Evolutionary conservation across 2,888 invertebrate species (phyloP).

Genomic region (Euphydryas editha): DNA sequence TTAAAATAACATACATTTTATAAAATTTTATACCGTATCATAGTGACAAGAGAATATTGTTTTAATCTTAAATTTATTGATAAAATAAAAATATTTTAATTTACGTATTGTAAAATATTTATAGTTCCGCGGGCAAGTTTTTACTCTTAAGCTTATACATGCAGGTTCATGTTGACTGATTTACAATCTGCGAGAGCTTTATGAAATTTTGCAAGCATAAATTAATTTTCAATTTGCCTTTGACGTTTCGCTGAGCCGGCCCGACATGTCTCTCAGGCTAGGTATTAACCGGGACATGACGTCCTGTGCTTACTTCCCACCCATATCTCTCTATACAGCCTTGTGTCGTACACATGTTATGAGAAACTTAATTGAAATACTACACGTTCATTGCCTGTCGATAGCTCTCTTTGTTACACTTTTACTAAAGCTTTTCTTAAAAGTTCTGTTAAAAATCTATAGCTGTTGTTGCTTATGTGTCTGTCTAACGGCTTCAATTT

Average conservation of each 20-base stretch:
- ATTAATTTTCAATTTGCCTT: slow-evolving; percentile 84
- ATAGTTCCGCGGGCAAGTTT: slow-evolving; percentile 1
- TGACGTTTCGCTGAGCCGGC: slow-evolving; percentile 81
- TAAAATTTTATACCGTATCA: too few species aligned
- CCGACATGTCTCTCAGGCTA: slow-evolving; percentile 72
- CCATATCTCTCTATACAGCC: slow-evolving; percentile 50
- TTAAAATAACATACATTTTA: too few species aligned
- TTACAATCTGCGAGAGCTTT: slow-evolving; percentile 64
- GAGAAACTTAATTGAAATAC: slow-evolving; percentile 47
- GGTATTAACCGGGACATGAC: slow-evolving; percentile 77
- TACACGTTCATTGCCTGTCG: slow-evolving; percentile 35
- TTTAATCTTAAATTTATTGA: too few species aligned
- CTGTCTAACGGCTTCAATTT: too few species aligned
- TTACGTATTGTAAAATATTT: not conserved
- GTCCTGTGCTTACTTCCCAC: slow-evolving; percentile 62
- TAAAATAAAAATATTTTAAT: too few species aligned
- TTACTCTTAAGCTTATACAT: slow-evolving; percentile 27
- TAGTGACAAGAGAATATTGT: too few species aligned
- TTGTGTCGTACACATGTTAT: slow-evolving; percentile 45
- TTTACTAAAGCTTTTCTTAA: slow-evolving; percentile 2
- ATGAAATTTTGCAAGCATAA: slow-evolving; percentile 77
- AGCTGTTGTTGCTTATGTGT: not conserved
- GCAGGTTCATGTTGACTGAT: slow-evolving; percentile 56
- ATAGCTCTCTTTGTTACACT: slow-evolving; percentile 18
- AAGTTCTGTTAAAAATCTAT: not conserved